These are phyloP conservation scores for Achatina immaculata DNA, from an alignment of 1,140 invertebrate genomes.

Conservation along the genomic window DNA sequence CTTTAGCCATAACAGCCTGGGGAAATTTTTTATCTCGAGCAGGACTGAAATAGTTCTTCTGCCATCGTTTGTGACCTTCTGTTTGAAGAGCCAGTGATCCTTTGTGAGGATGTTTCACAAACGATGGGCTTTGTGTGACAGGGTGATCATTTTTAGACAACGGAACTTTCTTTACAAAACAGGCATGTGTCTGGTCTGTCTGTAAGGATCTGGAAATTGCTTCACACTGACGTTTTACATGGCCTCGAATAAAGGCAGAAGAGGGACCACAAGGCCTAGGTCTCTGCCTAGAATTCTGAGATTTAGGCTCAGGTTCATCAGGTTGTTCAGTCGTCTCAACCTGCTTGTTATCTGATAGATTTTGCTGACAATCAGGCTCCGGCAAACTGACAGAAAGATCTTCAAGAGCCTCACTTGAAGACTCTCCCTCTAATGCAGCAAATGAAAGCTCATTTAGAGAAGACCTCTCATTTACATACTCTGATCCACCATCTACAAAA, in stretches of 20 bases:
- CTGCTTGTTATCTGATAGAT: neutral
- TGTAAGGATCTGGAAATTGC: conserved; percentile 42
- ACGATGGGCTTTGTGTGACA: neutral
- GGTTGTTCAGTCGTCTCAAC: neutral
- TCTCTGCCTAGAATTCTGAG: neutral
- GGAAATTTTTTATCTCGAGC: conserved; percentile 49
- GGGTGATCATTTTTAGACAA: conserved; percentile 4
- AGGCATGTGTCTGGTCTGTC: neutral
- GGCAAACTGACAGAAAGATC: no score
- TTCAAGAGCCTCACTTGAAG: no score
- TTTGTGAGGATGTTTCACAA: neutral
- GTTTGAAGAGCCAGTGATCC: conserved; percentile 7
- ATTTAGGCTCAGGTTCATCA: neutral
- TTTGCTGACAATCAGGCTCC: neutral
- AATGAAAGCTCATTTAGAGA: no score
- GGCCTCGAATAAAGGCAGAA: conserved; percentile 45
- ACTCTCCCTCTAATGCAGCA: no score
- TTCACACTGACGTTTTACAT: conserved; percentile 46
- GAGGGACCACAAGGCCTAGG: neutral
- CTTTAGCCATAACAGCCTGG: conserved; percentile 51
- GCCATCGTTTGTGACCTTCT: conserved; percentile 28
- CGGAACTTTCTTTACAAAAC: conserved; percentile 6
- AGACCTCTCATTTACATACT: no score
- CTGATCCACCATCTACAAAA: no score
- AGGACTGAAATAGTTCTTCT: conserved; percentile 41